Conservation (phyloP, 1,140 invertebrate genomes). For the Riptortus pedestris region DNA sequence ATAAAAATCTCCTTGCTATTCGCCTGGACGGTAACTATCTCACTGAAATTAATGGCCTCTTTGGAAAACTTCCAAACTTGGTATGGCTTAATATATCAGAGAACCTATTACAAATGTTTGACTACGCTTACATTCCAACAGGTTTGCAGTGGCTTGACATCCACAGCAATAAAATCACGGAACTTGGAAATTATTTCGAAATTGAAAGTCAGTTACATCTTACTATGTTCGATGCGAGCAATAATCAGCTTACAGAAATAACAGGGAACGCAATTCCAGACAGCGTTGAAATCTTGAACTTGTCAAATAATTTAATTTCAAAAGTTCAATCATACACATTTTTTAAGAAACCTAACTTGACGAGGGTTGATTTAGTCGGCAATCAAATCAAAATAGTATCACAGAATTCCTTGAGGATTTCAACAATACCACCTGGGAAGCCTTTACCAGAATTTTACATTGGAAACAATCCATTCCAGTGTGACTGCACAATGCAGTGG, state of each 20-base stretch:
- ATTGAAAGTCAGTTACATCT: conserved; percentile 71
- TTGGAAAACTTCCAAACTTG: conserved; percentile 73
- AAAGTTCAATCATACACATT: conserved; percentile 87
- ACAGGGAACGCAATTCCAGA: conserved; percentile 68
- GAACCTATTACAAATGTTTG: conserved; percentile 78
- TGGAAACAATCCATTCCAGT: conserved; percentile 79
- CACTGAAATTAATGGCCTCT: conserved; percentile 70
- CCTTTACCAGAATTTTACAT: conserved; percentile 83
- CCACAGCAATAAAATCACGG: conserved; percentile 73
- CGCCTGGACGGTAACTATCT: conserved; percentile 79
- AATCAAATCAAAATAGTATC: conserved; percentile 76
- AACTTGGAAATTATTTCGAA: conserved; percentile 82
- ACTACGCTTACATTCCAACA: conserved; percentile 82
- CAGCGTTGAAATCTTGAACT: conserved; percentile 69
- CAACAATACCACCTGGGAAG: conserved; percentile 60
- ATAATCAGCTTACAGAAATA: conserved; percentile 74
- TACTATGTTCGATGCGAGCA: conserved; percentile 74
- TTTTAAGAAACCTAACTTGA: conserved; percentile 82
- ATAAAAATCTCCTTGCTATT: conserved; percentile 73
- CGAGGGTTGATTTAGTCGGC: conserved; percentile 70
- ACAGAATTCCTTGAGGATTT: conserved; percentile 74
- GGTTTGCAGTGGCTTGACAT: conserved; percentile 83
- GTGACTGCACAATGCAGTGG: conserved; percentile 79
- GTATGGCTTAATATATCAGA: conserved; percentile 87
- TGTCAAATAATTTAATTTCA: conserved; percentile 76